phyloP scores from a whole-genome alignment of 2,113 vertebrate species.

The Silurus meridionalis region DNA sequence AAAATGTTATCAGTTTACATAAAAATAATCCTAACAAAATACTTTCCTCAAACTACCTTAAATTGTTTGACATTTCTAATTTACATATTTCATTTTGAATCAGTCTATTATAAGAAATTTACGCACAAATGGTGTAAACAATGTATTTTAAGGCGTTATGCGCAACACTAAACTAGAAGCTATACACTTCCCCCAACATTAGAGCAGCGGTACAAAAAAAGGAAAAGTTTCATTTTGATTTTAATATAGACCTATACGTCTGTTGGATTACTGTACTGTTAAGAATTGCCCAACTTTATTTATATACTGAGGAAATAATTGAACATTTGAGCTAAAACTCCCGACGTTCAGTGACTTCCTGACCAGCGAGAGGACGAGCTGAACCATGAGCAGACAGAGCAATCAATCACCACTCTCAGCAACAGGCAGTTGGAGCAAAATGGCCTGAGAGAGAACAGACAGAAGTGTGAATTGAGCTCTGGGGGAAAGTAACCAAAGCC shows the following conservation, averaged over 20 bases:
- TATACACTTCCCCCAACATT: neutral
- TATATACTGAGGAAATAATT: neutral
- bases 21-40: neutral
- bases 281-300: neutral
- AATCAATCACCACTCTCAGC: neutral
- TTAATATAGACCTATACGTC: neutral
- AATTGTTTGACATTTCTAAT: neutral
- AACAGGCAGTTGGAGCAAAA: constrained; percentile 19
- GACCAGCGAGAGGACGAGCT: neutral
- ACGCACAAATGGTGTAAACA: neutral
- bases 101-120: neutral
- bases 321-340: constrained; percentile 2
- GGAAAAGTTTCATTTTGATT: neutral
- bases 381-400: neutral
- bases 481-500: constrained; percentile 9
- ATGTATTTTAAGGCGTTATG: neutral
- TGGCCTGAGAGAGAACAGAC: neutral
- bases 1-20: neutral
- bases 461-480: constrained; percentile 26
- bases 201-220: neutral
- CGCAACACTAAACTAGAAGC: neutral
- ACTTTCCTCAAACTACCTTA: neutral
- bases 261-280: neutral
- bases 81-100: neutral
- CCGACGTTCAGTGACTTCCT: neutral